Evolutionary conservation across 2,888 invertebrate species (phyloP), one percentile per base, ranked within the genome.

Genomic region (Latheticus oryzae): DNA sequence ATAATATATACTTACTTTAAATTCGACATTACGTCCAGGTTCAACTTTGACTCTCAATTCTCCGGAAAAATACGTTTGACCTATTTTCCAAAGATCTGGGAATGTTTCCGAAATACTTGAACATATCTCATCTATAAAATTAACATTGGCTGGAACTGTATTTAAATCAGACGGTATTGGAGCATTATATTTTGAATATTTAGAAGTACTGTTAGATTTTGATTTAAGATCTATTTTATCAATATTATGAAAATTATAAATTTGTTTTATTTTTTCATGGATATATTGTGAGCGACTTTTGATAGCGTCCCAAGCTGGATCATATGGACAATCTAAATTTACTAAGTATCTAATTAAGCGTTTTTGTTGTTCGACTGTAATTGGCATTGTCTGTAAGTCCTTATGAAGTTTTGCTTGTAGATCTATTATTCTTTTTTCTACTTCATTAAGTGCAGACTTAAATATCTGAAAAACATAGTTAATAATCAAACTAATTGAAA

Each of bases 271-370:
- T 28, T 87, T 83, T 56, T 80, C 81, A 68, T 86, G 85, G 5
- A 96, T 83, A 78, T 93, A 95, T 45, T 89, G 87, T 58, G 92
- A 90, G 61, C 93, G 89, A 59, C 91, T 88, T 37, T 84, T 85
- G 63, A 99, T 91, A 2, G 96, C 97, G 62, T 93, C 91, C 98
- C 98, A 98, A 0, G 97, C 97, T 1, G 97, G 95, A 79, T 99
- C 97, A 3, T 91, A 92, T 2, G 83, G 83, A 45, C 86, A 85
- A 71, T 91, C 91, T 61, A 92, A 79, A 72, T 87, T 88, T n/a
- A 88, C 85, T 62, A 90, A 83, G 74, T 87, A 85, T 84, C 94
- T 89, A 64, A 98, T 96, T 56, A 97, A 85, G 75, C 94, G 91
- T 70, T 95, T 97, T 76, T 98, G 97, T 70, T 97, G 95, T 65